These are phyloP conservation scores for Pungitius pungitius DNA, from an alignment of 2,113 vertebrate genomes.

Conservation along the genomic window DNA sequence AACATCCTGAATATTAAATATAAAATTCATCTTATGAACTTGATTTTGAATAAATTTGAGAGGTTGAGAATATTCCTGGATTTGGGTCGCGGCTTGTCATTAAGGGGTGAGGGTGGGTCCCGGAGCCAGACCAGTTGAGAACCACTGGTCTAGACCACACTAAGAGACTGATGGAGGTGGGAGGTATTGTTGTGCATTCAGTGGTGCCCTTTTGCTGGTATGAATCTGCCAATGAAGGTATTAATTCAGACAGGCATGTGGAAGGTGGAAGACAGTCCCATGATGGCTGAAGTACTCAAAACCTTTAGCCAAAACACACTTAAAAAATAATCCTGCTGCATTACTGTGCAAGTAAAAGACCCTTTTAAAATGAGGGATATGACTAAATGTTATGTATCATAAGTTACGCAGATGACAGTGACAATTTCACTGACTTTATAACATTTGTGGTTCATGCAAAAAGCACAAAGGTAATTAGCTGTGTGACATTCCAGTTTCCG, in stretches of 20 bases:
- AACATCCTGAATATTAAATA: too few relatives aligned
- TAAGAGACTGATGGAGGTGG: neutral
- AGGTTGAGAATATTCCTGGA: too few relatives aligned
- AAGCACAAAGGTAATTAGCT: neutral
- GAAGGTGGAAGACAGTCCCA: neutral
- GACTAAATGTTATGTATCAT: neutral
- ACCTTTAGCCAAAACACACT: neutral
- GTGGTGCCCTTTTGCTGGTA: neutral
- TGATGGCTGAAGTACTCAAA: neutral
- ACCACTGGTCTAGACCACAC: too few relatives aligned
- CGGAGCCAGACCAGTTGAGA: too few relatives aligned
- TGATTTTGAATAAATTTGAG: too few relatives aligned
- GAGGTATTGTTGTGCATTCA: neutral
- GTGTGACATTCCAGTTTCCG: neutral
- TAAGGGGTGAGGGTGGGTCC: too few relatives aligned
- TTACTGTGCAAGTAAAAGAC: neutral
- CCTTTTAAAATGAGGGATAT: neutral
- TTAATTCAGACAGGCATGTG: constrained; percentile 7
- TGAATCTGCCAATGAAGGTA: neutral
- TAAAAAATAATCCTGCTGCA: neutral
- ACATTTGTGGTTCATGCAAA: neutral
- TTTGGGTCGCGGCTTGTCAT: too few relatives aligned
- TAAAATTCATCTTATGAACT: too few relatives aligned
- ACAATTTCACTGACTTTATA: neutral
- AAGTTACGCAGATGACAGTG: neutral